Conservation (phyloP, 2,888 invertebrate species). For the Synergus gifuensis region DNA sequence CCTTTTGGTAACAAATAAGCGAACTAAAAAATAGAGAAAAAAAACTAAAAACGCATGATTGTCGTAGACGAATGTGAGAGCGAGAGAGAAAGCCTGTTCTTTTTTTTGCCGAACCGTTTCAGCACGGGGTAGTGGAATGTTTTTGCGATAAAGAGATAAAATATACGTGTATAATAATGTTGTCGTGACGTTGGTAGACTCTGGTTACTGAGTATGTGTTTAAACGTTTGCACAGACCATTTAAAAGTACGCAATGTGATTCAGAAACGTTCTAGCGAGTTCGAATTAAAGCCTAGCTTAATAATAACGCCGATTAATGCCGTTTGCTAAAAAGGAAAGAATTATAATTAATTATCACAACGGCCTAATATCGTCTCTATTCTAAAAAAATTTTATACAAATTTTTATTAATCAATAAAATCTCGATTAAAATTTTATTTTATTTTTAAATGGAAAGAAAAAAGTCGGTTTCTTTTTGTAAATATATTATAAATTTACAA, state of each 20-base stretch:
- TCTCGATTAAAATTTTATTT: not conserved
- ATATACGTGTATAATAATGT: slow-evolving; percentile 49
- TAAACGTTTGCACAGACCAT: slow-evolving; percentile 53
- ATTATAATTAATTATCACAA: not conserved
- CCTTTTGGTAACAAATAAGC: slow-evolving; percentile 32
- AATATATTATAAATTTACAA: not conserved
- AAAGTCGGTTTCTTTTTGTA: slow-evolving; percentile 7
- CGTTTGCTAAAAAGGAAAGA: not conserved
- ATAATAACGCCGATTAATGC: slow-evolving; percentile 46
- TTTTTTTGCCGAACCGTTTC: slow-evolving; percentile 54
- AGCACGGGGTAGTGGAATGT: slow-evolving; percentile 56
- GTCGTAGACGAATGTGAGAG: slow-evolving; percentile 48
- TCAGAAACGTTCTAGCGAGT: slow-evolving; percentile 52
- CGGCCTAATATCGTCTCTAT: slow-evolving; percentile 30
- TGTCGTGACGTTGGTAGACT: slow-evolving; percentile 62
- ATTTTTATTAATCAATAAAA: slow-evolving; percentile 1
- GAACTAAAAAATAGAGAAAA: slow-evolving; percentile 18
- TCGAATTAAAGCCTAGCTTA: slow-evolving; percentile 36
- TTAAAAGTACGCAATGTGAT: slow-evolving; percentile 58
- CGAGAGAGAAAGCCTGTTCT: slow-evolving; percentile 43
- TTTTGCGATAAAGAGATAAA: slow-evolving; percentile 53
- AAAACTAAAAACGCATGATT: slow-evolving; percentile 41
- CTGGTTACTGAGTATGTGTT: slow-evolving; percentile 59
- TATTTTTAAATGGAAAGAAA: not conserved
- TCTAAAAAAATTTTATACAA: slow-evolving; percentile 5